Evolutionary conservation across 2,888 invertebrate species (phyloP), one percentile per base, ranked within the genome.

Genomic region (Drosophila formosana): DNA sequence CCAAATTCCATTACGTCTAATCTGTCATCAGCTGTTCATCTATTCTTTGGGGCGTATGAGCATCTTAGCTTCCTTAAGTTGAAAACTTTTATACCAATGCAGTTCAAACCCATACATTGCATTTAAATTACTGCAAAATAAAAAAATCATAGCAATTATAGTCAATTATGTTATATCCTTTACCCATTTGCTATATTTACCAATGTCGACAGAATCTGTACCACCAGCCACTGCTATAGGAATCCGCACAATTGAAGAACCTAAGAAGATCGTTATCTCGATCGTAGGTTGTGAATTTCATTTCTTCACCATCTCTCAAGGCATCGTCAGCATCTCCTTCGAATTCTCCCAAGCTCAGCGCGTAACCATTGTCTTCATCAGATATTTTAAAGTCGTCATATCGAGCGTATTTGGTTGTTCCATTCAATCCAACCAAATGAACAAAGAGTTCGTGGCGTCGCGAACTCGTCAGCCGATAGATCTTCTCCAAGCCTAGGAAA

Each of bases 41-140:
- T 28, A 28, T 28, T 5, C 4, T 34, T 9, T 11, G 34, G 11
- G 11, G 9, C 34, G 11, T 11, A 34, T 34, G 4, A 34, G 9
- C 34, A 4, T 34, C 34, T 34, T 30, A 18, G 30, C 28, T n/a
- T 30, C 28, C 1, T 13, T 13, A 4, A 28, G 28, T 7, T 47
- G n/a, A 18, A 18, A 18, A 18, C 18, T 18, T 18, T 18, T 18
- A 32, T 32, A 4, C 47, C 47, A 47, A 32, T 32, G 7, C 7
- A 32, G 32, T 32, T 18, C 18, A 18, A 18, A 18, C 18, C 32
- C 32, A 18, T 47, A 47, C 2, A 47, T 4, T 8, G 28, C 47
- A 49, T 49, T 49, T 18, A 49, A 49, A 49, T 49, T 49, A 5
- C 49, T 49, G 5, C 13, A 39, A 2, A 49, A 4, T 9, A 11